Base-by-base conservation (phyloP, 2,797 vertebrate genomes). In the Euthynnus affinis region DNA sequence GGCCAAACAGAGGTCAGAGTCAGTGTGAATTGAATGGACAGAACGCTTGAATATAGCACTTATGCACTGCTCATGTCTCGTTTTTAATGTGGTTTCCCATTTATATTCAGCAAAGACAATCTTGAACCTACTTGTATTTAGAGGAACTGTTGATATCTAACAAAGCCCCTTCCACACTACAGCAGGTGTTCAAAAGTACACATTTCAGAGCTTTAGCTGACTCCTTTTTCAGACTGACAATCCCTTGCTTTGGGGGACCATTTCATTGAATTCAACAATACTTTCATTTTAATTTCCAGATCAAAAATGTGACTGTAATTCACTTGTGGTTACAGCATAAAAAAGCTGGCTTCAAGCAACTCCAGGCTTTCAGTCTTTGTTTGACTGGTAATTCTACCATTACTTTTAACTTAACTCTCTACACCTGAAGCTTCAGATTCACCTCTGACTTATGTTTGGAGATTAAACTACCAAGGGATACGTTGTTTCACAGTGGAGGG, bases 251-350 rank as follows among this genome's bases (percentile, higher is more conserved):
- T 42, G 3, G 53, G 71, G 58, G 23, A 62, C 2, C 27, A 27
- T 78, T 86, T 72, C 8, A 69, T 72, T 80, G 46, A 80, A 71
- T 66, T 80, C 76, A 37, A 74, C 55, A 63, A 70, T 66, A 68
- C 82, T 76, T 69, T 46, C 25, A 64, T 80, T 84, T 84, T 71
- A 60, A 84, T 85, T 84, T 76, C 22, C 53, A 71, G 87, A 82
- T 77, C n/a, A 57, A 69, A 83, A 74, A 68, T 53, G 42, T 63
- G 58, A 74, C 15, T 44, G 15, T 49, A 75, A 77, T 73, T 81
- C 60, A n/a, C 64, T 67, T 75, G 56, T 65, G 71, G 69, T 62
- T 70, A 14, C 32, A 62, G 29, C 42, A 68, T 77, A 29, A 85
- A 85, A 71, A 65, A 65, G 8, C 52, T 56, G 51, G 44, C 75